Evolutionary conservation across 2,888 invertebrate genomes (phyloP).

Genomic region (Ernsta delagoae): DNA sequence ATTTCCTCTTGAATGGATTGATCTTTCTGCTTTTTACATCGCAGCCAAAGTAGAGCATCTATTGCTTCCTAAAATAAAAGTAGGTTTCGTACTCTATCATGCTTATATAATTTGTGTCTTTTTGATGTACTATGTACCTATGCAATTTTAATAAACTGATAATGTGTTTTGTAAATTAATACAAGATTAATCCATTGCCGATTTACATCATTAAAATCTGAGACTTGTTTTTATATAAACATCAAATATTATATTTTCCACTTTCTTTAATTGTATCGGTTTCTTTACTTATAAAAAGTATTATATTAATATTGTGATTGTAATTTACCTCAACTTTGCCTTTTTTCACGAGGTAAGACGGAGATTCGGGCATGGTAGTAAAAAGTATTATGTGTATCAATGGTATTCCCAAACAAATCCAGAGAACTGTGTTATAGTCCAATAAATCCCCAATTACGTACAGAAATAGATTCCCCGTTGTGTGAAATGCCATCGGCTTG

Average conservation of each 20-base stretch:
- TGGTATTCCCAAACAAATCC: conserved; percentile 77
- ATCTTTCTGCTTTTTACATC: conserved; percentile 61
- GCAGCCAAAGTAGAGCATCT: conserved; percentile 65
- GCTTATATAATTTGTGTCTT: too few relatives aligned
- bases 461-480: conserved; percentile 78
- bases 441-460: conserved; percentile 79
- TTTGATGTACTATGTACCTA: too few relatives aligned
- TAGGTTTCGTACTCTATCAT: background rate
- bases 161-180: too few relatives aligned
- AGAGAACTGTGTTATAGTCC: conserved; percentile 78
- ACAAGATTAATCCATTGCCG: too few relatives aligned
- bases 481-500: conserved; percentile 69
- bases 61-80: conserved; percentile 58
- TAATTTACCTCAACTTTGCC: conserved; percentile 68
- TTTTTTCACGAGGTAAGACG: conserved; percentile 76
- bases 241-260: too few relatives aligned
- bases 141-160: too few relatives aligned
- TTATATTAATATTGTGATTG: background rate
- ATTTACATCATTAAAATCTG: too few relatives aligned
- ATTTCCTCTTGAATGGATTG: conserved; percentile 54
- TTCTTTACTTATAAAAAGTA: background rate
- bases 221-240: too few relatives aligned
- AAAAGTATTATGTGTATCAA: conserved; percentile 75
- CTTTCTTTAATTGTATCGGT: too few relatives aligned
- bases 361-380: conserved; percentile 86